Percentiles rank a stretch among this genome's conserved stretches.
Evolutionary conservation across 1,140 invertebrate species (phyloP).

Genomic region (Asbolus verrucosus): DNA sequence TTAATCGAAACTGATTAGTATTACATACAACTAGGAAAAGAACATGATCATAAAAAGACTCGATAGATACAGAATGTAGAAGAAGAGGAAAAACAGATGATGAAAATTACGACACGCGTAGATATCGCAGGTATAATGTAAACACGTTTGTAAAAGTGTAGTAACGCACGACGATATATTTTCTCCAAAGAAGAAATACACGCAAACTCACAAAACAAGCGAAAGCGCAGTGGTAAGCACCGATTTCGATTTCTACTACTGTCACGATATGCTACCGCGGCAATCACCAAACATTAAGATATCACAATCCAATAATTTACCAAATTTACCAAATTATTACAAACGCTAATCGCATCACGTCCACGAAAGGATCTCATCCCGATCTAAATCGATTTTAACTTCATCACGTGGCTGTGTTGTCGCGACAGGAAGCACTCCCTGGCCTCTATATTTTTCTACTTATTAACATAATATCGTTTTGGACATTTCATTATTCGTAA

Average conservation of each 20-base stretch:
- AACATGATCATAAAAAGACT: constrained; percentile 7
- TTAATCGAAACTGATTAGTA: constrained; percentile 46
- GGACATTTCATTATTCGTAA: background rate
- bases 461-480: no score
- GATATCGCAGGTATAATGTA: no score
- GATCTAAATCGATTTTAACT: background rate
- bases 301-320: no score
- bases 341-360: background rate
- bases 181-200: no score
- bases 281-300: no score
- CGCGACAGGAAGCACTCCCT: constrained; percentile 41
- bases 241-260: background rate
- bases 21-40: no score
- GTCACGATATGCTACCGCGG: background rate
- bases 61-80: background rate
- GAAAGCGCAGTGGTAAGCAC: background rate
- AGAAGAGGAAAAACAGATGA: constrained; percentile 15
- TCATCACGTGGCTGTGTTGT: constrained; percentile 50
- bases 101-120: no score
- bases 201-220: constrained; percentile 1
- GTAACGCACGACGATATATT: no score
- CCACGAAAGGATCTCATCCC: background rate
- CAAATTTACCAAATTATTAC: no score
- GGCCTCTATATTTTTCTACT: no score
- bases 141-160: no score